A percentile compares a stretch with the other conserved stretches of the same genome.
Conservation (phyloP, 2,888 invertebrate species). For the Sinhomidia bicolor region DNA sequence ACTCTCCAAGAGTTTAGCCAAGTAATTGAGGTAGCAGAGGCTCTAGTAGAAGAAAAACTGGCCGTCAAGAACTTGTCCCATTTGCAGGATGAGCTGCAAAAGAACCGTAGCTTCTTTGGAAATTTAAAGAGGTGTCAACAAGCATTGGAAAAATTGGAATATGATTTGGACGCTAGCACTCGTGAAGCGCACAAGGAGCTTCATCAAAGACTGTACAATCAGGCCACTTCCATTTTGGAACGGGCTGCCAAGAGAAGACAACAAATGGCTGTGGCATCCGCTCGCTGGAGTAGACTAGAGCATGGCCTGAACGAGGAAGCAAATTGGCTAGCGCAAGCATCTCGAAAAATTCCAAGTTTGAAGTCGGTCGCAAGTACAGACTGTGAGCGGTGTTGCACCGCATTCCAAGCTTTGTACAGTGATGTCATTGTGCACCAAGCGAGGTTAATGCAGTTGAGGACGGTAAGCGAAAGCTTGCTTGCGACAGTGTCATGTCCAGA, state of each 20-base stretch:
- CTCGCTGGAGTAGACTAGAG: conserved; percentile 91
- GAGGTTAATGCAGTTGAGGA: conserved; percentile 88
- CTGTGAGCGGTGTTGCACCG: conserved; percentile 91
- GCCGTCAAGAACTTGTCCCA: conserved; percentile 89
- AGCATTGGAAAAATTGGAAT: conserved; percentile 92
- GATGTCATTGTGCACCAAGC: conserved; percentile 92
- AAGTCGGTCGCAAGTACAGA: conserved; percentile 91
- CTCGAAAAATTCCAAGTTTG: conserved; percentile 91
- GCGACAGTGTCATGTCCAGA: conserved; percentile 89
- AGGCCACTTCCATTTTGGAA: conserved; percentile 89
- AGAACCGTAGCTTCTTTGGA: conserved; percentile 93
- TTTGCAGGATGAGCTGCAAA: conserved; percentile 94
- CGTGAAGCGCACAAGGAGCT: conserved; percentile 87
- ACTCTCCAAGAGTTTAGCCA: conserved; percentile 93
- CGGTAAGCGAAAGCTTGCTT: conserved; percentile 88
- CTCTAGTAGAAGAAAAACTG: conserved; percentile 89
- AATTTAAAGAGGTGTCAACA: conserved; percentile 92
- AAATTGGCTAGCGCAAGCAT: conserved; percentile 91
- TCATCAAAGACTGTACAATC: conserved; percentile 89
- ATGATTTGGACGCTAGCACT: conserved; percentile 91
- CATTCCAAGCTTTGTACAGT: conserved; percentile 86
- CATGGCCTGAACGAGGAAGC: conserved; percentile 92
- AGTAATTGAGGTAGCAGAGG: conserved; percentile 92
- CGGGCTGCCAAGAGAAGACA: conserved; percentile 91
- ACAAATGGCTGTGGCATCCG: conserved; percentile 92